phyloP scores from a whole-genome alignment of 2,888 invertebrate species.

The Synanthedon andrenaeformis region DNA sequence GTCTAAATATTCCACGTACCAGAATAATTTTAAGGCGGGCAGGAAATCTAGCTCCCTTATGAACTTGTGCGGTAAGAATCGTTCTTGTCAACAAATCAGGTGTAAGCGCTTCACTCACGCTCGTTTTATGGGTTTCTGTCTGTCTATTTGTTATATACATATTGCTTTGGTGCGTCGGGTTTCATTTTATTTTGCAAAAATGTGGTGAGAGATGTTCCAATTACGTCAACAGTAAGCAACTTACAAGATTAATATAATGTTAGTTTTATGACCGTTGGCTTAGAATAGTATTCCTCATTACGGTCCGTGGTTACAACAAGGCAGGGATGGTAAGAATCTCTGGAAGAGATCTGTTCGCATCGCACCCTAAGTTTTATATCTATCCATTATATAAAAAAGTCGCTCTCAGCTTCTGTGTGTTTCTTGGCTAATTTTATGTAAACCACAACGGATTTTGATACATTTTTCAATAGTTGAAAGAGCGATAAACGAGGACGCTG shows the following conservation, averaged over 20 bases:
- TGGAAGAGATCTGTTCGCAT: too few species aligned
- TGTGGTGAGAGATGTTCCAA: conserved; percentile 3
- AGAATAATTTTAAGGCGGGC: conserved; percentile 85
- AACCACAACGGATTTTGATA: too few species aligned
- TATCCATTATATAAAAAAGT: too few species aligned
- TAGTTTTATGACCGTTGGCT: background rate
- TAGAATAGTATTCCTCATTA: too few species aligned
- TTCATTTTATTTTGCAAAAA: conserved; percentile 41
- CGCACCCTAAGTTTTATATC: too few species aligned
- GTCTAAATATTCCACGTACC: conserved; percentile 87
- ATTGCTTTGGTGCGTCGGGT: conserved; percentile 51
- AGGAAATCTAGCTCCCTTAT: conserved; percentile 95
- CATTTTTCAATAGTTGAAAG: too few species aligned
- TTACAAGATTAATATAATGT: too few species aligned
- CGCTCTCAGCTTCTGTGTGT: too few species aligned
- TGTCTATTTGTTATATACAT: background rate
- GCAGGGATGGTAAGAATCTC: too few species aligned
- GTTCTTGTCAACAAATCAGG: conserved; percentile 26
- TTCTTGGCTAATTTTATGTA: too few species aligned
- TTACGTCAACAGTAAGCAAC: background rate
- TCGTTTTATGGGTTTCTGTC: conserved; percentile 13
- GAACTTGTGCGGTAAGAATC: conserved; percentile 94
- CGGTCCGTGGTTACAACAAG: background rate
- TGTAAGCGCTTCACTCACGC: conserved; percentile 53
- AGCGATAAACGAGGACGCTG: too few species aligned